A percentile compares a stretch with the other conserved stretches of the same genome.
Conservation (phyloP, 1,140 invertebrate genomes). For the Popillia japonica region DNA sequence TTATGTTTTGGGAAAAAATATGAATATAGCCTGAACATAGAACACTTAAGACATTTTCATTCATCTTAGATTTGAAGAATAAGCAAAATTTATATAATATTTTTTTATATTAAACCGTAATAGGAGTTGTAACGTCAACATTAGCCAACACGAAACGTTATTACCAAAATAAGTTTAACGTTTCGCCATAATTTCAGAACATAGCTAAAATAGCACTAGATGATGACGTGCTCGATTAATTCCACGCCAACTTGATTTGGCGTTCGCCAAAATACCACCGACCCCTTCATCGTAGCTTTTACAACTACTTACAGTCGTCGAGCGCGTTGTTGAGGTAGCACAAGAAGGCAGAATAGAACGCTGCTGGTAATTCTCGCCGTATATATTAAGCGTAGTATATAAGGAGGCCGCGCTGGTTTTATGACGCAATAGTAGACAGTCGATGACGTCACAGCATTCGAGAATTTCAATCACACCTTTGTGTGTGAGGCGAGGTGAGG, state of each 20-base stretch:
- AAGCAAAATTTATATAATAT: too few species aligned
- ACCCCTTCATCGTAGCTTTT: not conserved
- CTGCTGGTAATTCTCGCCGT: not conserved
- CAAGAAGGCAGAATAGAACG: conserved; percentile 38
- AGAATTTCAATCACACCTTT: conserved; percentile 52
- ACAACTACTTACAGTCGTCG: not conserved
- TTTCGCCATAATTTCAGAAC: not conserved
- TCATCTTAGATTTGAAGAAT: too few species aligned
- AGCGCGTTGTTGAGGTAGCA: conserved; percentile 45
- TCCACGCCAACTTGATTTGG: not conserved
- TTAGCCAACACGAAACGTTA: too few species aligned
- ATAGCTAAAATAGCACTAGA: too few species aligned
- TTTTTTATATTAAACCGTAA: too few species aligned
- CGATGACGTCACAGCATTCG: conserved; percentile 55
- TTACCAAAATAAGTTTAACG: too few species aligned
- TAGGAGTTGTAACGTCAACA: too few species aligned
- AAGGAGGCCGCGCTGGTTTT: conserved; percentile 30
- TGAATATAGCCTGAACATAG: too few species aligned
- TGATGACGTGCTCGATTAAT: too few species aligned
- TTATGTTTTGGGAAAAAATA: too few species aligned
- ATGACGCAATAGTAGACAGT: conserved; percentile 56
- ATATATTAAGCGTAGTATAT: not conserved
- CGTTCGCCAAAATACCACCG: not conserved
- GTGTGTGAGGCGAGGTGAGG: conserved; percentile 34
- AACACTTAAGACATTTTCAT: too few species aligned